Evolutionary conservation across 2,888 invertebrate species (phyloP), one percentile per base, ranked within the genome.

Genomic region (Platypus cylindrus): DNA sequence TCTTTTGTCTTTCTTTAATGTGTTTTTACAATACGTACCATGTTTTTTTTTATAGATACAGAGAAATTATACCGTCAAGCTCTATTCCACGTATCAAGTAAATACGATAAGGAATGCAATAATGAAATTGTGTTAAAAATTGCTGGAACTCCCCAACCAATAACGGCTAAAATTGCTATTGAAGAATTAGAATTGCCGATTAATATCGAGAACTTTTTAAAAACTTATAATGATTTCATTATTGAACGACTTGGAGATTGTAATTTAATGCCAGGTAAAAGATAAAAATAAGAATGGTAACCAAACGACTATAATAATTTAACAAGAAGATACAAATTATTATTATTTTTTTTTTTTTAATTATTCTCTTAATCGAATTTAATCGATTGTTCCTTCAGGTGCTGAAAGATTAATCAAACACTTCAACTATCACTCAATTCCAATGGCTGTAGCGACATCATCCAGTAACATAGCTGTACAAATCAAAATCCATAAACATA

Each of bases 361-460:
- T 20, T 20, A 20, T 20, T 9, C 9, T 7, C 9, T 9, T 20
- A 20, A 20, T 20, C 20, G 9, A 20, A 9, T 20, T 7, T 7
- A 7, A 20, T 9, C 20, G 20, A 20, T 20, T 20, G 20, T 18
- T 26, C 30, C 63, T 67, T 15, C 56, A 84, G 86, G 89, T 40
- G 87, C 82, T 5, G 79, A 82, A 55, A 70, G 68, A 43, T 62
- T 91, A 33, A 71, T 91, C 11, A 63, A 68, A 17, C 87, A 91
- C 56, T 64, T 91, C 8, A 68, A 79, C 48, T 64, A 67, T 29
- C 67, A 75, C 12, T 71, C 75, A 26, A 69, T 91, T 9, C 89
- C 89, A 0, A 78, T 89, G 32, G 84, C 84, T 0, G 64, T 91
- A 34, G 91, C 90, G 3, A 90, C 90, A 0, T 89, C 89, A 8